Evolutionary conservation across 2,888 invertebrate genomes (phyloP).

Genomic region (Crioceris asparagi): DNA sequence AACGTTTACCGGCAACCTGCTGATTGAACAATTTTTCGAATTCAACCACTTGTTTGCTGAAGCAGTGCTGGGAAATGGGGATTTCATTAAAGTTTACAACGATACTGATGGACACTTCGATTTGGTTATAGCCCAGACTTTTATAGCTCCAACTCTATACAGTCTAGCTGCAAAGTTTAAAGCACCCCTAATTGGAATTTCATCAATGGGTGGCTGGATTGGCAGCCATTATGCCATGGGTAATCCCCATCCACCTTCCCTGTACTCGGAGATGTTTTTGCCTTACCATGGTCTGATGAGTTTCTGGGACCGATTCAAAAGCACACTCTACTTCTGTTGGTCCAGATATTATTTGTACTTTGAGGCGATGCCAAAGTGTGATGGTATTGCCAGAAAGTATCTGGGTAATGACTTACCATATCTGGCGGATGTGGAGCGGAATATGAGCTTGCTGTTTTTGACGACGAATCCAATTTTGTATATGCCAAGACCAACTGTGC

Average conservation of each 20-base stretch:
- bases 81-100: conserved; percentile 23
- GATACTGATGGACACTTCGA: conserved; percentile 23
- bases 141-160: conserved; percentile 22
- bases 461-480: conserved; percentile 30
- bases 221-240: conserved; percentile 24
- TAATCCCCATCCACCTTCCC: conserved; percentile 23
- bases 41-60: conserved; percentile 21
- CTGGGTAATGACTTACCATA: conserved; percentile 31
- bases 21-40: conserved; percentile 19
- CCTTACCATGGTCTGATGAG: conserved; percentile 29
- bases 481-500: conserved; percentile 27
- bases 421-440: conserved; percentile 28
- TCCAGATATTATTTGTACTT: conserved; percentile 18
- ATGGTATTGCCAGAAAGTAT: conserved; percentile 27
- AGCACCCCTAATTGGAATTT: conserved; percentile 23
- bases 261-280: conserved; percentile 28
- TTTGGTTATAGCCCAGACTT: conserved; percentile 25
- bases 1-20: conserved; percentile 17
- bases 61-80: conserved; percentile 18
- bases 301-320: conserved; percentile 32
- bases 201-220: conserved; percentile 25
- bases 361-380: conserved; percentile 22
- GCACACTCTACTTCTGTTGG: conserved; percentile 25
- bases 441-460: conserved; percentile 29
- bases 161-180: conserved; percentile 21